phyloP scores from a whole-genome alignment of 53 echinoderm and acorn worm species.

The Actinopyga echinites region DNA sequence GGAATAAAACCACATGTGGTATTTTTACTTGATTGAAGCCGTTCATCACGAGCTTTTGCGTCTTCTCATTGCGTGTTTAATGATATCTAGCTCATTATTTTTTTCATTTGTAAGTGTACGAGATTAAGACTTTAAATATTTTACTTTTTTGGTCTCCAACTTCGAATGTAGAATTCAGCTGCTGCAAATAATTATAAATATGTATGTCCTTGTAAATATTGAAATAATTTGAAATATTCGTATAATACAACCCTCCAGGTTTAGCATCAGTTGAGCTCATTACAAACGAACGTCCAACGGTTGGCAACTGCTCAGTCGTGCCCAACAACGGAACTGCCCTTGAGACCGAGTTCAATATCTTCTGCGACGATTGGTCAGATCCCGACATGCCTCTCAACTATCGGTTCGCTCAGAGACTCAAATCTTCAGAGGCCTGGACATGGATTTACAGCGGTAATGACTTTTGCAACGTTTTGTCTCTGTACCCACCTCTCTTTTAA shows the following conservation, averaged over 20 bases:
- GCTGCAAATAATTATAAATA: too few species aligned
- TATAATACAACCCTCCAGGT: conserved; percentile 32
- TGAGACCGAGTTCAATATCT: conserved; percentile 83
- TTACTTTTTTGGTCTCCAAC: too few species aligned
- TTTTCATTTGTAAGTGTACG: too few species aligned
- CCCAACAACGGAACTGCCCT: conserved; percentile 77
- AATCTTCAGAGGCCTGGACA: conserved; percentile 66
- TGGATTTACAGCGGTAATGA: conserved; percentile 83
- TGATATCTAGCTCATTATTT: too few species aligned
- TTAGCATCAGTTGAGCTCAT: conserved; percentile 71
- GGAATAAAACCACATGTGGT: not conserved
- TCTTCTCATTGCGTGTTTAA: too few species aligned
- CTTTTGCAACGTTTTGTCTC: not conserved
- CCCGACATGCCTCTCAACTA: conserved; percentile 90
- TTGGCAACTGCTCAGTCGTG: conserved; percentile 73
- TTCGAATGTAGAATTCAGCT: too few species aligned
- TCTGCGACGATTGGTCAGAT: conserved; percentile 75
- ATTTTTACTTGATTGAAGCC: not conserved
- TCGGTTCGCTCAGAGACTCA: conserved; percentile 72
- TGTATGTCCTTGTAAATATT: too few species aligned
- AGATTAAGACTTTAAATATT: too few species aligned
- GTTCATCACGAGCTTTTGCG: too few species aligned
- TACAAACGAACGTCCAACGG: conserved; percentile 77
- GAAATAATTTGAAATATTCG: too few species aligned
- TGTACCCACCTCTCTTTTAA: not conserved